A percentile compares a stretch with the other conserved stretches of the same genome.
phyloP scores from a whole-genome alignment of 2,888 invertebrate species.

The Andricus curvator region DNA sequence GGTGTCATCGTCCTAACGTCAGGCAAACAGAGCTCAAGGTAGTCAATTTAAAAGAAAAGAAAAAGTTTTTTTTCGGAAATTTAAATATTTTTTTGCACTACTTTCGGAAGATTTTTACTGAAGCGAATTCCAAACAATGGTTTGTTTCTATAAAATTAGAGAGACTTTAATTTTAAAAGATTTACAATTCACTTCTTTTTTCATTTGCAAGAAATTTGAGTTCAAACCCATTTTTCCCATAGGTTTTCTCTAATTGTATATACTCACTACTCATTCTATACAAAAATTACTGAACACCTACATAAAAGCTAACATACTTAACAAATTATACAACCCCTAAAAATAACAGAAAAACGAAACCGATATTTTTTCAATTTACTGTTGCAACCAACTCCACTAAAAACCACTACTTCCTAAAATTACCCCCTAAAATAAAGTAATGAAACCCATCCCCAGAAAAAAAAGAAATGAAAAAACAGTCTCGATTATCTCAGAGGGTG shows the following conservation, averaged over 20 bases:
- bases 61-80: not conserved
- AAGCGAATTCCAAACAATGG: no score
- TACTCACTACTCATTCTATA: no score
- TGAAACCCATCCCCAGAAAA: not conserved
- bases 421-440: not conserved
- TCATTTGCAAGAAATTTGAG: no score
- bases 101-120: no score
- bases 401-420: not conserved
- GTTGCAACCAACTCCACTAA: not conserved
- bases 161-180: no score
- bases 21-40: not conserved
- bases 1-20: constrained; percentile 49
- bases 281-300: no score
- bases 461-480: not conserved
- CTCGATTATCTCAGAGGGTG: not conserved
- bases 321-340: not conserved
- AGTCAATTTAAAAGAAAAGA: not conserved
- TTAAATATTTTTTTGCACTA: not conserved
- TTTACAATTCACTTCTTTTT: no score
- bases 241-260: no score
- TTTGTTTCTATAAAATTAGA: no score
- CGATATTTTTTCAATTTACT: not conserved
- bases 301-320: no score
- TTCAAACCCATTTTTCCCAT: no score
- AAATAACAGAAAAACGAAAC: not conserved